Evolutionary conservation across 37 sponge, comb jelly and placozoan genomes (phyloP).

Genomic region (Oscarella lobularis): DNA sequence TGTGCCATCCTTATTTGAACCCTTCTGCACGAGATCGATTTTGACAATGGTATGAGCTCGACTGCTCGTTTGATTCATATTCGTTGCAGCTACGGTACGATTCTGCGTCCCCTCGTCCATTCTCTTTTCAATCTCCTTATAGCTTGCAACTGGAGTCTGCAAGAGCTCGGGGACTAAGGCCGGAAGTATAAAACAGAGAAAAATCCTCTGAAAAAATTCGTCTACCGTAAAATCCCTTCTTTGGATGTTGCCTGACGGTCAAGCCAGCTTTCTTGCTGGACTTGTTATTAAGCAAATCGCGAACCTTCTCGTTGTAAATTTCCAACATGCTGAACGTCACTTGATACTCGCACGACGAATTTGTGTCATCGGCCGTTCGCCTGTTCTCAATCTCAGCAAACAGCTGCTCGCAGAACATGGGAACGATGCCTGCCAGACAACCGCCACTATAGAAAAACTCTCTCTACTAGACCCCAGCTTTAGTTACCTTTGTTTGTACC

Average conservation of each 20-base stretch:
- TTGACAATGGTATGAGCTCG: slow-evolving; percentile 60
- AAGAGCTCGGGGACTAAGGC: slow-evolving; percentile 26
- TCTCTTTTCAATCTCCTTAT: slow-evolving; percentile 33
- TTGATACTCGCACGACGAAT: slow-evolving; percentile 22
- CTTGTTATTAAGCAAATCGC: slow-evolving; percentile 33
- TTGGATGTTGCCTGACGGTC: slow-evolving; percentile 51
- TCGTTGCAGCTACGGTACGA: slow-evolving; percentile 54
- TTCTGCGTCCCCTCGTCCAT: slow-evolving; percentile 54
- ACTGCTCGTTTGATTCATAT: slow-evolving; percentile 68
- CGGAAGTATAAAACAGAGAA: no score
- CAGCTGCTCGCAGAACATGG: slow-evolving; percentile 51
- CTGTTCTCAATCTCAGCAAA: slow-evolving; percentile 37
- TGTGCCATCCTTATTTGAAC: slow-evolving; percentile 11
- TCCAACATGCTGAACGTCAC: slow-evolving; percentile 56
- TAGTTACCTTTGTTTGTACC: slow-evolving; percentile 49
- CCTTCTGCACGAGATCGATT: slow-evolving; percentile 43
- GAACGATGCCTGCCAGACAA: slow-evolving; percentile 58
- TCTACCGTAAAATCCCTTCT: slow-evolving; percentile 52
- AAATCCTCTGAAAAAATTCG: no score
- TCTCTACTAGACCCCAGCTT: no score
- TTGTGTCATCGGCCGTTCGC: not conserved
- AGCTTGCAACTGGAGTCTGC: slow-evolving; percentile 27
- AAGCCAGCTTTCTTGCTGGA: slow-evolving; percentile 19
- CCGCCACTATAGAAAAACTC: no score
- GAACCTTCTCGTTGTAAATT: slow-evolving; percentile 67